Evolutionary conservation across 1,140 invertebrate species (phyloP), one percentile per base, ranked within the genome.

Genomic region (Conus betulinus): DNA sequence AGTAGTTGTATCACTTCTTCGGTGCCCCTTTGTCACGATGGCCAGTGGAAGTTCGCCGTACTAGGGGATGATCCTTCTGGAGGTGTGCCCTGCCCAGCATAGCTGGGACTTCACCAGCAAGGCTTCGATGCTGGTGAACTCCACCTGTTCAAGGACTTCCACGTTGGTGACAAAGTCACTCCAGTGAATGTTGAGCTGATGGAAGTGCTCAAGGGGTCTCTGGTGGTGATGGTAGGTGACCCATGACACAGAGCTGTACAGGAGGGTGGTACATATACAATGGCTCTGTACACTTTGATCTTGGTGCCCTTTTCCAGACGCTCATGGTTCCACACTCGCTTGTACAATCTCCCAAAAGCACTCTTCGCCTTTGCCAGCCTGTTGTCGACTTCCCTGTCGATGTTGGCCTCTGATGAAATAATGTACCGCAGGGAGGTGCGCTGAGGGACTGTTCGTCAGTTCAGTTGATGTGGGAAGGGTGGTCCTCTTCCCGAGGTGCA

Each of bases 251-350:
- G 85, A 57, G n/a, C 84, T 85, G 78, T 87, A 87, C 11, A 87
- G 84, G n/a, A 79, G 85, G 85, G 84, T 89, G 23, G 88, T 76
- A 39, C 39, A n/a, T 87, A 67, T 6, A 89, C 76, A 25, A 81
- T 63, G 52, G 84, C 88, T 27, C 57, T 89, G 84, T 87, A 89
- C 10, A 89, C 84, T 15, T 23, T 86, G 6, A 89, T 81, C 27
- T 85, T 89, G 23, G 84, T 87, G 27, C 76, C 39, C 39, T 39
- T 87, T 39, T 86, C 78, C 13, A 89, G 17, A 51, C n/a, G 11
- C 7, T 81, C 87, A 67, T 89, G 87, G 79, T 88, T 88, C 53
- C 78, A 88, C 60, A 85, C 88, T 5, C n/a, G 7, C 17, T 74
- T 60, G 60, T 85, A 3, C 39, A n/a, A 25, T 85, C 8, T 85